A percentile compares a stretch with the other conserved stretches of the same genome.
phyloP scores from a whole-genome alignment of 2,888 invertebrate species.

The Dicyrtoma fusca region DNA sequence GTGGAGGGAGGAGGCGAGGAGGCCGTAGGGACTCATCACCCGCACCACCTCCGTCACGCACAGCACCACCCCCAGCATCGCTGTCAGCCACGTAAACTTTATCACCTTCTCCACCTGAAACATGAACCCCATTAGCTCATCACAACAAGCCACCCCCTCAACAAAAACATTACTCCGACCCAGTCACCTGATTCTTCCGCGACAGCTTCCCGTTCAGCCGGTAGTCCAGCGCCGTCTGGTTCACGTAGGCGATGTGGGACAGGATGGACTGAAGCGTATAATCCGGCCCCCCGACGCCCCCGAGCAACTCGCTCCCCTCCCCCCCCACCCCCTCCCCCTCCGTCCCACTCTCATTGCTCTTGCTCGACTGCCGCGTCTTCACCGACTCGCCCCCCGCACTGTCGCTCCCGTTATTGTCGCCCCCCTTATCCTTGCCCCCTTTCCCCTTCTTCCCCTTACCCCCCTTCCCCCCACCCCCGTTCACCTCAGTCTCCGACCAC shows the following conservation, averaged over 20 bases:
- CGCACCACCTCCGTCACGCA: constrained; percentile 63
- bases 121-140: background rate
- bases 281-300: constrained; percentile 53
- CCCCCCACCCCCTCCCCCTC: constrained; percentile 7
- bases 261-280: constrained; percentile 63
- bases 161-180: background rate
- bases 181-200: constrained; percentile 56
- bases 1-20: constrained; percentile 56
- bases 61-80: constrained; percentile 63
- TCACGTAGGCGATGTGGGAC: constrained; percentile 65
- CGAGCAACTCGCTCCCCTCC: constrained; percentile 44
- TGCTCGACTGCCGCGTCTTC: constrained; percentile 35
- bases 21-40: constrained; percentile 64
- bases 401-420: constrained; percentile 14
- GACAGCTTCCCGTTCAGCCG: constrained; percentile 56
- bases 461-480: constrained; percentile 15
- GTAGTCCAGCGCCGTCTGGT: constrained; percentile 60
- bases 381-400: background rate
- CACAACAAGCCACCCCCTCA: background rate
- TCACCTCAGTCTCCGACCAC: constrained; percentile 59
- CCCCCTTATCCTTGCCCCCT: background rate
- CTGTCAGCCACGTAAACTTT: constrained; percentile 60
- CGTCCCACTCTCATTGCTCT: constrained; percentile 38
- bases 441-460: background rate
- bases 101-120: constrained; percentile 62